Evolutionary conservation across 2,113 vertebrate genomes (phyloP), one percentile per base, ranked within the genome.

Genomic region (Colinus virginianus): DNA sequence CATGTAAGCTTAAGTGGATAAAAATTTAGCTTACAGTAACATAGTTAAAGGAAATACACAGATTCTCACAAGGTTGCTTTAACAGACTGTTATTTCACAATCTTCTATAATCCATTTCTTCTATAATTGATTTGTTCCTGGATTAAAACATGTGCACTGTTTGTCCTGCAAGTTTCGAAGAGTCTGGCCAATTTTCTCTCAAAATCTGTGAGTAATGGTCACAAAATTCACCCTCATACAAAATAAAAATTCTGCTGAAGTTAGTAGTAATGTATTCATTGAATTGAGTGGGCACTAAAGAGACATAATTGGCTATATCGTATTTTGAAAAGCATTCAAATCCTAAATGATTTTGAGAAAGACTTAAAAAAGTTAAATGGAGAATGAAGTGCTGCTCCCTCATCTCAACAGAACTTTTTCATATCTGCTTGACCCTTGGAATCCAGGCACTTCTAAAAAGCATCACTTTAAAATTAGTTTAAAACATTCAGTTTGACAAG

Each of bases 1-100:
- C 64, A 6, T 87, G 64, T 94, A 96, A 95, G 78, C 28, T 95
- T 94, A 88, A 95, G 78, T 89, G 76, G 81, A 95, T 96, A 93
- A 96, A 95, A 96, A 82, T 32, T 75, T 83, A 96, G 80, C 36
- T 86, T 86, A 86, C 45, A 36, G 68, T 95, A 15, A 66, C 88
- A 45, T 68, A 84, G 53, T 93, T 93, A 85, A 91, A 95, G 78
- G 75, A 96, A 96, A 56, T 90, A 68, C 59, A 45, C 19, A 63
- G 34, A 63, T 79, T 94, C 74, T 91, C 85, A 87, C 23, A 69
- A 76, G 84, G 30, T 20, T 80, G 23, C 22, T 88, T 84, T 77
- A 76, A 75, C 36, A 67, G 40, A 56, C 25, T 30, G 11, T 72
- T 90, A 56, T 86, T 81, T 90, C 53, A 75, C 12, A 42, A 15